Evolutionary conservation across 2,113 vertebrate genomes (phyloP), one percentile per base, ranked within the genome.

Genomic region (Sylvilagus bachmani): DNA sequence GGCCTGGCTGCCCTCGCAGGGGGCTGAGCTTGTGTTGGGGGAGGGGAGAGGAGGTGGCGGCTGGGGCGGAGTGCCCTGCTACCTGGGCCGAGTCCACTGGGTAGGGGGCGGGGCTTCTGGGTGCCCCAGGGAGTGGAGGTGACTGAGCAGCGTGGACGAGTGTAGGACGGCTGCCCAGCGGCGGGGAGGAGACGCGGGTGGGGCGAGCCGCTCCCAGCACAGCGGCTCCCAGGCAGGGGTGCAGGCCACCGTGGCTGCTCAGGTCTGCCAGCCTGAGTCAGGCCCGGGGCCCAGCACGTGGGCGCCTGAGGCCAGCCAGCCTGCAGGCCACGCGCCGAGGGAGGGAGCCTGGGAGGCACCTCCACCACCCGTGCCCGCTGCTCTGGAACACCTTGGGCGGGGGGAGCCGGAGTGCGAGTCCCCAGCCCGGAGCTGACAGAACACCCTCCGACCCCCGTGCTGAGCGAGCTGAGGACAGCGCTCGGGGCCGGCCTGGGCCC

Each of bases 261-360:
- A 97, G 97, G 98, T 91, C 97, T 97, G 90, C 96, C 96, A 98
- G 64, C 97, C 97, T 97, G 95, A 96, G 92, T 97, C 77, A 29
- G 49, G 71, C 7, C 17, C 51, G 27, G 33, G 31, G 38, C 73
- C 89, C 79, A 88, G 36, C 25, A 69, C 31, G 3, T 91, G 93
- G 81, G 12, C 96, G 98, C 98, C 98, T 98, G 97, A 98, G 99
- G 99, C 98, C 99, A 98, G 97, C 98, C 98, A 99, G 98, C 99
- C 99, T 99, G 75, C 96, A 99, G 98, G 96, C 97, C 98, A 96
- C 91, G 95, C 78, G 67, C 5, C 12, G 10, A 85, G 21, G 24
- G 61, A 1, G 38, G 12, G 49, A 51, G 64, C n/a, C 71, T 13
- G 44, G 31, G 25, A 19, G 13, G 2, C 10, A 0, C 79, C 80